Percentiles rank a stretch among this genome's conserved stretches.
phyloP scores from a whole-genome alignment of 1,140 invertebrate genomes.

The Temnothorax longispinosus region DNA sequence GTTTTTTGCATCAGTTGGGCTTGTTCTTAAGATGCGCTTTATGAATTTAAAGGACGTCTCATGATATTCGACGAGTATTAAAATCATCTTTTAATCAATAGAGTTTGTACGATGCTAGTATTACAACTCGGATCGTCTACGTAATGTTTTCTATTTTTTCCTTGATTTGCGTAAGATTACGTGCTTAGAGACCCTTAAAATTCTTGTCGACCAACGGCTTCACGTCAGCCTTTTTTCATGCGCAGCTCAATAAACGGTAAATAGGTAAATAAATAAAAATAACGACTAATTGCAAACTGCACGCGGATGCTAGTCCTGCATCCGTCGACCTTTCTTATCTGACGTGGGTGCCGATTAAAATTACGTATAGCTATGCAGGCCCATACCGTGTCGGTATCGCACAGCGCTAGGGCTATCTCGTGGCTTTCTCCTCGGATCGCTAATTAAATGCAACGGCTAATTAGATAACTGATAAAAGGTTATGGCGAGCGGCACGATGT shows the following conservation, averaged over 20 bases:
- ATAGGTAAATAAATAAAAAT: constrained; percentile 79
- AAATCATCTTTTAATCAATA: not conserved
- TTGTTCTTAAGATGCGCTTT: not conserved
- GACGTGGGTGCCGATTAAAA: constrained; percentile 76
- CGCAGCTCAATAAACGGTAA: constrained; percentile 54
- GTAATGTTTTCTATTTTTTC: not conserved
- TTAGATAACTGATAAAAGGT: constrained; percentile 81
- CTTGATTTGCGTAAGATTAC: not conserved
- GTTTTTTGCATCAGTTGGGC: not conserved
- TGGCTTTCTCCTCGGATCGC: constrained; percentile 65
- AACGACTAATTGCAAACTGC: constrained; percentile 78
- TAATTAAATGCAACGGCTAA: constrained; percentile 81
- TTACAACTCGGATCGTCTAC: not conserved
- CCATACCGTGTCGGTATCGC: constrained; percentile 59
- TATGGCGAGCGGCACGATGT: constrained; percentile 69
- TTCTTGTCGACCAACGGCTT: constrained; percentile 14
- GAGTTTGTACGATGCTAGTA: not conserved
- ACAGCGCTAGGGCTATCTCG: constrained; percentile 57
- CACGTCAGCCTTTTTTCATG: not conserved
- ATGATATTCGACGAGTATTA: not conserved
- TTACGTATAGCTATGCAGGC: constrained; percentile 70
- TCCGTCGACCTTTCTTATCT: constrained; percentile 80
- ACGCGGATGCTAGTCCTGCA: constrained; percentile 70
- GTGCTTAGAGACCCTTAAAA: constrained; percentile 9
- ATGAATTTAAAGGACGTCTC: not conserved